Evolutionary conservation across 2,113 vertebrate genomes (phyloP).

Genomic region (Serinus canaria): DNA sequence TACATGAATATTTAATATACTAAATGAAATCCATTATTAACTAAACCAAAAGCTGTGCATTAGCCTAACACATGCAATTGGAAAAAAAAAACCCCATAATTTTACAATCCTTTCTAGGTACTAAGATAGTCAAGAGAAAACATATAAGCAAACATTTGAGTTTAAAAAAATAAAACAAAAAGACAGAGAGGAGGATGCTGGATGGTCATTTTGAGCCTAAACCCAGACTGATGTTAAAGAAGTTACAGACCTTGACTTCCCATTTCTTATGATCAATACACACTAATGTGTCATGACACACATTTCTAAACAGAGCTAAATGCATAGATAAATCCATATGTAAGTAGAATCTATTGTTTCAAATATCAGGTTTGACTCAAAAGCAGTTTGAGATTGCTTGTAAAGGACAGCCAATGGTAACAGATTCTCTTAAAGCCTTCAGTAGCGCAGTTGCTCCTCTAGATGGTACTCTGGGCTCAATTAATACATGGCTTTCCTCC

Average conservation of each 20-base stretch:
- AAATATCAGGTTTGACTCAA: neutral
- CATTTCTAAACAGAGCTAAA: neutral
- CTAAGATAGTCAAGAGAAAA: neutral
- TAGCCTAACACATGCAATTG: neutral
- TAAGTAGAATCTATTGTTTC: neutral
- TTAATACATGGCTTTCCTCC: neutral
- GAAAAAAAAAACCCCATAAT: neutral
- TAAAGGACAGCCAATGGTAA: neutral
- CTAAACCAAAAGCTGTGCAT: neutral
- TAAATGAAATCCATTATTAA: neutral
- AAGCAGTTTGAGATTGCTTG: neutral
- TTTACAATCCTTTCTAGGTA: neutral
- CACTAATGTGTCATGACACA: neutral
- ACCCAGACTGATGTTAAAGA: neutral
- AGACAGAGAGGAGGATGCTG: neutral
- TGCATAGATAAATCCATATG: neutral
- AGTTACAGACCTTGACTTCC: neutral
- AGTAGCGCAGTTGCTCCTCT: conserved; percentile 29
- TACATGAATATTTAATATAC: neutral
- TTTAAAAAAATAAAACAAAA: neutral
- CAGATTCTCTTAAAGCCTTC: neutral
- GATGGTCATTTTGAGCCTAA: neutral
- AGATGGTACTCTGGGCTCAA: conserved; percentile 33
- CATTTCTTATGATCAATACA: neutral
- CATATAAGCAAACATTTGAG: neutral